These are phyloP conservation scores for Sphaeramia orbicularis DNA, from an alignment of 2,797 vertebrate genomes.

Conservation along the genomic window DNA sequence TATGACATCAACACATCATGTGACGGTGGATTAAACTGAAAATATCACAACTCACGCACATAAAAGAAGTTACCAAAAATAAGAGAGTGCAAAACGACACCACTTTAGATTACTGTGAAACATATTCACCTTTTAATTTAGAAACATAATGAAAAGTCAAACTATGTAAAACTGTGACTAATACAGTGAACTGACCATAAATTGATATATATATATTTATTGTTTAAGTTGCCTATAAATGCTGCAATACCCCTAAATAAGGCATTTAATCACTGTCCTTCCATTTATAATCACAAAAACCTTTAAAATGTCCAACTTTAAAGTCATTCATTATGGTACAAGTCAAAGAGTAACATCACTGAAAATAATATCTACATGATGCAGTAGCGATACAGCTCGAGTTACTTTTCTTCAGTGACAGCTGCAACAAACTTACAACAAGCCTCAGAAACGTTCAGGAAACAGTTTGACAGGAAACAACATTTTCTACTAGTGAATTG, in stretches of 20 bases:
- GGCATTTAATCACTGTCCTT: slow-evolving; percentile 23
- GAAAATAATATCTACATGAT: slow-evolving; percentile 37
- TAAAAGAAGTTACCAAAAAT: background rate
- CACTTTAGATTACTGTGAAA: slow-evolving; percentile 19
- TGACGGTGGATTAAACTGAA: background rate
- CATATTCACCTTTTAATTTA: slow-evolving; percentile 60
- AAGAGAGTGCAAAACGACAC: background rate
- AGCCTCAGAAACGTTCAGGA: background rate
- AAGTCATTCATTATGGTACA: slow-evolving; percentile 30
- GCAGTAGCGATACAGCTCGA: slow-evolving; percentile 2
- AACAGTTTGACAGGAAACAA: slow-evolving; percentile 3
- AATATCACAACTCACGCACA: background rate
- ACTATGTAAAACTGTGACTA: slow-evolving; percentile 26
- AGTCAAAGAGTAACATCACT: slow-evolving; percentile 24
- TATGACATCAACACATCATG: background rate
- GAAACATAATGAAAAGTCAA: slow-evolving; percentile 60
- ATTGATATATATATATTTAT: slow-evolving; percentile 19
- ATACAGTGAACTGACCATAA: slow-evolving; percentile 52
- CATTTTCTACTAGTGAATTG: slow-evolving; percentile 18
- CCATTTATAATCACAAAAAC: slow-evolving; percentile 36
- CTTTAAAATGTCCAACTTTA: slow-evolving; percentile 32
- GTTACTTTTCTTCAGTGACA: background rate
- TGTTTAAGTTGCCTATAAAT: slow-evolving; percentile 32
- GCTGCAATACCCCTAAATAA: slow-evolving; percentile 26
- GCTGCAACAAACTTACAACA: background rate